Conservation (phyloP, 64 coral and sea anemone genomes). For the Catalaphyllia jardinei region DNA sequence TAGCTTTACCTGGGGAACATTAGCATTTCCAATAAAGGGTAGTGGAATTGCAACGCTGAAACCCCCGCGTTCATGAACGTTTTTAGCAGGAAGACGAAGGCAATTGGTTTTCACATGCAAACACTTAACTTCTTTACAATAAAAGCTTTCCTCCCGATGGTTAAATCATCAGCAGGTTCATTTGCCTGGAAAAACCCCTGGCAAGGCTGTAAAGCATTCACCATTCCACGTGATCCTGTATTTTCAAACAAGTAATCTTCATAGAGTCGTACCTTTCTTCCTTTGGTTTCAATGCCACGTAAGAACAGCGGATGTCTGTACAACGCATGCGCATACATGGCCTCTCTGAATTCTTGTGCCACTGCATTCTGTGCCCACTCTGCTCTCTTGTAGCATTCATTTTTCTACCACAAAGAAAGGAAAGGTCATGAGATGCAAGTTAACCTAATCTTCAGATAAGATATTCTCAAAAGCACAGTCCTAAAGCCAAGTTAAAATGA, state of each 20-base stretch:
- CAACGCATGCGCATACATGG: constrained; percentile 96
- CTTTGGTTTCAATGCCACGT: constrained; percentile 63
- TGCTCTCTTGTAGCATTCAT: constrained; percentile 77
- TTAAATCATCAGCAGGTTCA: too few relatives aligned
- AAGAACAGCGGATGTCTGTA: constrained; percentile 89
- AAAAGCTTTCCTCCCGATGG: too few relatives aligned
- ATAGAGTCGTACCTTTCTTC: constrained; percentile 72
- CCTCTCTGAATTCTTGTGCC: constrained; percentile 95
- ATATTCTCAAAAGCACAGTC: background rate
- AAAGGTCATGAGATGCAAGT: background rate
- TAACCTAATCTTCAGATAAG: background rate
- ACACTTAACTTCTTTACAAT: too few relatives aligned
- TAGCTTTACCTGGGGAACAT: too few relatives aligned
- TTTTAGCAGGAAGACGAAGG: too few relatives aligned
- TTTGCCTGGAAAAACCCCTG: too few relatives aligned
- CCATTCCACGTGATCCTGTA: background rate
- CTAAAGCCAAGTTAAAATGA: background rate
- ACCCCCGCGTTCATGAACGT: too few relatives aligned
- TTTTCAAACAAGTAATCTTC: background rate
- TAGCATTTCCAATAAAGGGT: too few relatives aligned
- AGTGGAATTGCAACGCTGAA: too few relatives aligned
- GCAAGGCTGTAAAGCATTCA: too few relatives aligned
- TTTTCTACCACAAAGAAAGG: constrained; percentile 73
- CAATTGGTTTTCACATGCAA: too few relatives aligned
- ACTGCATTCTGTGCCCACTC: constrained; percentile 89